phyloP scores from a whole-genome alignment of 2,113 vertebrate genomes.

The Smithornis capensis region DNA sequence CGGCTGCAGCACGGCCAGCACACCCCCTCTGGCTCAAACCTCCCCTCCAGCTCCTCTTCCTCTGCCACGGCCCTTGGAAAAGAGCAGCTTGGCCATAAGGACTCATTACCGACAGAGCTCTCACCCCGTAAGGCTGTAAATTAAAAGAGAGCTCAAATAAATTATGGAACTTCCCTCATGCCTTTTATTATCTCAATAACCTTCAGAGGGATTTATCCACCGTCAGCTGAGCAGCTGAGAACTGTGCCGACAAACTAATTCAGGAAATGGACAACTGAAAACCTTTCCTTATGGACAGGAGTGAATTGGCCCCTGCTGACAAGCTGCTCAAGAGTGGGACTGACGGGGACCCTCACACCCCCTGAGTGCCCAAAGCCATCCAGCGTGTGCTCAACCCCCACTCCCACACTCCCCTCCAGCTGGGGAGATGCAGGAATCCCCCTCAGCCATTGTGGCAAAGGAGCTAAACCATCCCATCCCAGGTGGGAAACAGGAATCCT shows the following conservation, averaged over 20 bases:
- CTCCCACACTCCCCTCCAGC: accelerated
- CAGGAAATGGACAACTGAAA: constrained; percentile 20
- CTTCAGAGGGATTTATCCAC: constrained; percentile 58
- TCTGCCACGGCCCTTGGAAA: neutral
- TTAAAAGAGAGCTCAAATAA: constrained; percentile 43
- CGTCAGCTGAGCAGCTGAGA: constrained; percentile 43
- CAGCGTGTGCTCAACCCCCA: neutral
- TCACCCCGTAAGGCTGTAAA: neutral
- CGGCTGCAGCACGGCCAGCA: neutral
- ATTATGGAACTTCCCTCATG: constrained; percentile 30
- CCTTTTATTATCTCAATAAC: constrained; percentile 65
- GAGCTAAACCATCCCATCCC: neutral
- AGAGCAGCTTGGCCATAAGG: neutral
- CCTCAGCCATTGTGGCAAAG: accelerated
- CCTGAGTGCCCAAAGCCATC: neutral
- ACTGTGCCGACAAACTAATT: constrained; percentile 41
- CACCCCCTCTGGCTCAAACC: neutral
- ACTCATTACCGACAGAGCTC: neutral
- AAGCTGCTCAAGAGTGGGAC: neutral
- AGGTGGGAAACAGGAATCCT: neutral
- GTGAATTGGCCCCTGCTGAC: neutral
- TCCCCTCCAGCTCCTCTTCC: neutral
- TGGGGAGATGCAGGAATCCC: neutral
- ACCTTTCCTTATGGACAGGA: neutral
- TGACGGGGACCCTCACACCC: neutral